These are phyloP conservation scores for Procambarus clarkii DNA, from an alignment of 1,140 invertebrate species.

Conservation along the genomic window DNA sequence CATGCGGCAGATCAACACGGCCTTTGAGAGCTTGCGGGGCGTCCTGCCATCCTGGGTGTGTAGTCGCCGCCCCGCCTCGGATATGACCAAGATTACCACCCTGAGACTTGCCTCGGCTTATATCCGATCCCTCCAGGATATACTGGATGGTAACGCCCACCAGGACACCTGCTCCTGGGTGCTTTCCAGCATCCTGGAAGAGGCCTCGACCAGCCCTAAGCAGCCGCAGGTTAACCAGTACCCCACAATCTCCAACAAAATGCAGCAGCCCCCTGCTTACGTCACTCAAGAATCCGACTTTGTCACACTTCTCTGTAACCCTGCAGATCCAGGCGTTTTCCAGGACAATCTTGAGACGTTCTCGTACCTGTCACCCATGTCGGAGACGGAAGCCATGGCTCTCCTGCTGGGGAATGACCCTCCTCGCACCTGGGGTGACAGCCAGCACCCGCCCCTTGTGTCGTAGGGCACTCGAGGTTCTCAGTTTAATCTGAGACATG, in stretches of 20 bases:
- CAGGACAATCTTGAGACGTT: conserved; percentile 26
- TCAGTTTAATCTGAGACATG: neutral
- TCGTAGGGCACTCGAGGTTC: neutral
- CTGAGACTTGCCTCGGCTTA: conserved; percentile 26
- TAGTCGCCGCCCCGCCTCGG: conserved; percentile 8
- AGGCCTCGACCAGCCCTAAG: neutral
- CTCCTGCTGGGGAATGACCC: conserved; percentile 28
- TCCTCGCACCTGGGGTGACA: conserved; percentile 12
- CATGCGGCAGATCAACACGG: conserved; percentile 43
- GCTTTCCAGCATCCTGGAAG: conserved; percentile 23
- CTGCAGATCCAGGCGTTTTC: neutral
- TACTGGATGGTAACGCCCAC: conserved; percentile 27
- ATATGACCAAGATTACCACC: conserved; percentile 38
- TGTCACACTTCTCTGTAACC: conserved; percentile 4
- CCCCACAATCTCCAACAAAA: neutral
- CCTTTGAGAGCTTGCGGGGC: conserved; percentile 35
- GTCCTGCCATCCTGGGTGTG: conserved; percentile 32
- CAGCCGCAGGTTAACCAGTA: neutral
- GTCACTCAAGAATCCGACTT: conserved; percentile 18
- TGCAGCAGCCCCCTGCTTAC: neutral
- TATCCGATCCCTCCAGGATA: conserved; percentile 36
- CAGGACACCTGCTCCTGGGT: conserved; percentile 41
- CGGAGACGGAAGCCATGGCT: conserved; percentile 28
- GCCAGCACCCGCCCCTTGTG: conserved; percentile 10
- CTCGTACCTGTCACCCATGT: conserved; percentile 34